A percentile compares a stretch with the other conserved stretches of the same genome.
phyloP scores from a whole-genome alignment of 2,797 vertebrate species.

The Masticophis lateralis region DNA sequence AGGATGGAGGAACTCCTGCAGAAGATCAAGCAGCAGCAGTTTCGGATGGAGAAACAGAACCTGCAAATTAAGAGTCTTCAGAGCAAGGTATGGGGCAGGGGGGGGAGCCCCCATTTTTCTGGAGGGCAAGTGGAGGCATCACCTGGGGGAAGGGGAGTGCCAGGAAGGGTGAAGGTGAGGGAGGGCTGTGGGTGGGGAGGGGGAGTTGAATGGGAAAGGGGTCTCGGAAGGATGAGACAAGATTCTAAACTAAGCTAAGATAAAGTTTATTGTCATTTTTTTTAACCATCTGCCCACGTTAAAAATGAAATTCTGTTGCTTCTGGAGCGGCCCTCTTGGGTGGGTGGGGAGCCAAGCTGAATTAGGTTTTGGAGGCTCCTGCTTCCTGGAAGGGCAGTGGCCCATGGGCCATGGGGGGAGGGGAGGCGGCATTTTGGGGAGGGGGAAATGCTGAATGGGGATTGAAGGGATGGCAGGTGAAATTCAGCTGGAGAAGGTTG shows the following conservation, averaged over 20 bases:
- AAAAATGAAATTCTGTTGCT: too few relatives aligned
- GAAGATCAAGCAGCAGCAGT: conserved; percentile 87
- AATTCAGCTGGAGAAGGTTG: background rate
- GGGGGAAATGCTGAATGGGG: background rate
- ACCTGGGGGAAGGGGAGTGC: background rate
- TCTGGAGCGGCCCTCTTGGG: background rate
- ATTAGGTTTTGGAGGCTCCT: background rate
- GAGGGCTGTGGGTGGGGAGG: too few relatives aligned
- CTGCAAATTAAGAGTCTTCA: conserved; percentile 86
- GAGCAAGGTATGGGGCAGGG: conserved; percentile 76
- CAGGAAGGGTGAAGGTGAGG: background rate
- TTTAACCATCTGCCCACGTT: too few relatives aligned
- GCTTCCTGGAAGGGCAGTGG: background rate
- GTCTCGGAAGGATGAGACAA: background rate
- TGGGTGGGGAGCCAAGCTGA: background rate
- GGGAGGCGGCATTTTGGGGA: background rate
- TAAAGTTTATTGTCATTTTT: too few relatives aligned
- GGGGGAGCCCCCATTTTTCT: background rate
- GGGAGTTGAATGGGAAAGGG: background rate
- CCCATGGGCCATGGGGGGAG: background rate
- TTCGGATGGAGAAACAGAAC: conserved; percentile 92
- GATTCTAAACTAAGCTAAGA: too few relatives aligned
- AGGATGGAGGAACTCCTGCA: conserved; percentile 88
- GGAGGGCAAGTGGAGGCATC: background rate
- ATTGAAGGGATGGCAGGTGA: background rate